Evolutionary conservation across 2,888 invertebrate species (phyloP).

Genomic region (Chloroclysta siterata): DNA sequence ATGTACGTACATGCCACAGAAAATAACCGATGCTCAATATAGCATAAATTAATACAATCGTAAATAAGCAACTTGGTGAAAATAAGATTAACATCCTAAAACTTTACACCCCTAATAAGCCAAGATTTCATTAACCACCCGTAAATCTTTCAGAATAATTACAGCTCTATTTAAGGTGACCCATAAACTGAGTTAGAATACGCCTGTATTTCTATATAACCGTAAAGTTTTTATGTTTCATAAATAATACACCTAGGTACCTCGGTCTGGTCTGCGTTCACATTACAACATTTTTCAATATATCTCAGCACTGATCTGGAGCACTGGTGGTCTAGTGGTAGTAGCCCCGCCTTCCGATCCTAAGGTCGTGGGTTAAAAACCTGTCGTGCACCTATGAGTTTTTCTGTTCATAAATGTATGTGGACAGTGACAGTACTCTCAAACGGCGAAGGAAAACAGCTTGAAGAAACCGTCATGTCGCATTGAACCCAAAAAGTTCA

Average conservation of each 20-base stretch:
- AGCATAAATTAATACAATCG: slow-evolving; percentile 4
- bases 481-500: too few species aligned
- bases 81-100: slow-evolving; percentile 16
- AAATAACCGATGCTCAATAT: too few species aligned
- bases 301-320: too few species aligned
- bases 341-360: too few species aligned
- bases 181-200: slow-evolving; percentile 67
- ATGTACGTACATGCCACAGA: too few species aligned
- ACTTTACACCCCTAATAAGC: slow-evolving; percentile 39
- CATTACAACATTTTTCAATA: slow-evolving; percentile 19
- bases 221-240: slow-evolving; percentile 81
- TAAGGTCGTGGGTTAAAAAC: too few species aligned
- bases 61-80: slow-evolving; percentile 9
- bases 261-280: slow-evolving; percentile 28
- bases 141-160: slow-evolving; percentile 66
- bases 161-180: slow-evolving; percentile 72
- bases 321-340: too few species aligned
- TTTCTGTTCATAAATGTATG: too few species aligned
- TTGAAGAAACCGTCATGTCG: too few species aligned
- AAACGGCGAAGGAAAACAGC: too few species aligned
- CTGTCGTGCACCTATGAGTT: too few species aligned
- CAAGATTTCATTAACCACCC: slow-evolving; percentile 58
- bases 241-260: slow-evolving; percentile 68
- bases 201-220: slow-evolving; percentile 70
- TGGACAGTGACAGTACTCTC: too few species aligned